Evolutionary conservation across 1,140 invertebrate species (phyloP), one percentile per base, ranked within the genome.

Genomic region (Drosophila baimaii): DNA sequence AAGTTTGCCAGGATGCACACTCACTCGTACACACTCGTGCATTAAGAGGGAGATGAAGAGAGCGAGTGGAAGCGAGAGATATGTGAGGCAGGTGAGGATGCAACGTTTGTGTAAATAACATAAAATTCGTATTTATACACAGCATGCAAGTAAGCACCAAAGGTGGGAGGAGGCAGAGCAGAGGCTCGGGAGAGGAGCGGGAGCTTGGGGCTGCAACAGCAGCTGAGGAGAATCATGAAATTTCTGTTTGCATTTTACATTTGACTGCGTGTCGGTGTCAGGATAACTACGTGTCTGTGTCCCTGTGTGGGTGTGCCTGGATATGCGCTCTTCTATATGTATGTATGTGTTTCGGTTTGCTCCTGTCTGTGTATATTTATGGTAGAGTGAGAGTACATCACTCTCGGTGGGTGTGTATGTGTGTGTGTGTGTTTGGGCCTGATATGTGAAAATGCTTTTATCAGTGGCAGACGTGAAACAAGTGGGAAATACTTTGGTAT

Each of bases 41-140:
- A 72, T 37, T 59, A 59, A 51, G 47, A 46, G 44, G n/a, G 21
- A 13, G 63, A 35, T 15, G 25, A n/a, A 12, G n/a, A 33, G 43
- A 37, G 9, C 5, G 59, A 7, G 23, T 21, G 49, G 13, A 15
- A 19, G 41, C 19, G 25, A 46, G 47, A 54, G 46, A 46, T 71
- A 51, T 73, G 68, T 56, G 64, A 52, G 57, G 69, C 59, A 62
- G 33, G 61, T 81, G 79, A 70, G 71, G 64, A 44, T 84, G 83
- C 82, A 88, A 76, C 84, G 80, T 83, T 88, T 88, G 83, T 79
- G 83, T 88, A 88, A 88, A 88, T 88, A 88, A 88, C 84, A 88
- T 88, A 88, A 88, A 89, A 88, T 81, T 88, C 83, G 84, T 88
- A 83, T 88, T 88, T 88, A 83, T 88, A 80, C 83, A 88, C 76